These are phyloP conservation scores for Smutsia temminckii DNA, from an alignment of 2,797 vertebrate genomes.

Conservation along the genomic window DNA sequence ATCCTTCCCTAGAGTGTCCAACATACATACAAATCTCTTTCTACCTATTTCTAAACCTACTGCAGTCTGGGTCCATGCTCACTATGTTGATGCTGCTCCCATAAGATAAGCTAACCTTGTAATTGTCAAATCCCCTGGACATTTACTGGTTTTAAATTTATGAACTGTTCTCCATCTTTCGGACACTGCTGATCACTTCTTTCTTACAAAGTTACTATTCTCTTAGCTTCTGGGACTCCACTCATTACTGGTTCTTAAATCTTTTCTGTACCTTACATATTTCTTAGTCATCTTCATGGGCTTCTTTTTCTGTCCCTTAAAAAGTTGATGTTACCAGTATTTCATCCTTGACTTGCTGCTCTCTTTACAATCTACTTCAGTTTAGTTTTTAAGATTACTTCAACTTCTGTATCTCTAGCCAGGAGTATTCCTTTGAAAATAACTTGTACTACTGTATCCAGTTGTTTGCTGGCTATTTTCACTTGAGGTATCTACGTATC, in stretches of 20 bases:
- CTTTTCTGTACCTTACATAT: background rate
- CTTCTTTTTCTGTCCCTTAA: constrained; percentile 6
- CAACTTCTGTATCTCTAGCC: background rate
- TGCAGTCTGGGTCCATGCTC: background rate
- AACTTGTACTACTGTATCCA: background rate
- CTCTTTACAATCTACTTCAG: background rate
- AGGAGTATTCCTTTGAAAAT: background rate
- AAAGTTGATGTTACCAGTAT: background rate
- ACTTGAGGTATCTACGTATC: background rate
- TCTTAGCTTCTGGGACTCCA: background rate
- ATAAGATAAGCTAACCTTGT: background rate
- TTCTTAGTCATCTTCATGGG: background rate
- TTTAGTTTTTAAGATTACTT: background rate
- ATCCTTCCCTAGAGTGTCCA: background rate
- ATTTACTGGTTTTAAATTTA: background rate
- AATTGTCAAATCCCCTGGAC: background rate
- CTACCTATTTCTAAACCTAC: background rate
- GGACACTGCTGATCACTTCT: background rate
- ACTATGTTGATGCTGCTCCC: background rate
- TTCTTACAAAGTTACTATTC: background rate
- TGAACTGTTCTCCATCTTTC: background rate
- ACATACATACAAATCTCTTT: background rate
- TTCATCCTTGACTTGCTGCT: background rate
- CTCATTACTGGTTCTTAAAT: background rate
- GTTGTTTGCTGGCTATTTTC: background rate